Percentiles rank a stretch among this genome's conserved stretches.
phyloP scores from a whole-genome alignment of 1,140 invertebrate genomes.

The Drosophila oshimai region DNA sequence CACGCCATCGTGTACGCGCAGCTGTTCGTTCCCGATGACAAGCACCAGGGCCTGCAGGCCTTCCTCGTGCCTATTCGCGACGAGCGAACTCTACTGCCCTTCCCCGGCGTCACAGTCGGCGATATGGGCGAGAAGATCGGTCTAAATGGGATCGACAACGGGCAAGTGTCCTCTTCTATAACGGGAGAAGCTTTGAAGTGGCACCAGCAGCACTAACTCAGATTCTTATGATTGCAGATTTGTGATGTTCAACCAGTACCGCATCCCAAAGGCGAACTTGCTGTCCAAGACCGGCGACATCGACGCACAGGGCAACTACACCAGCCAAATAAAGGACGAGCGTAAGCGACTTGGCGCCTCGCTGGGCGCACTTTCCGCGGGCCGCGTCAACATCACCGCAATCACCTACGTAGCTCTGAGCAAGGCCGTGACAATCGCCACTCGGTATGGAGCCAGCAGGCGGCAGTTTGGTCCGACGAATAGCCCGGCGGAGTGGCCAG shows the following conservation, averaged over 20 bases:
- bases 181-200: not conserved
- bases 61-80: conserved; percentile 92
- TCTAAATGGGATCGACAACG: conserved; percentile 93
- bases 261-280: conserved; percentile 89
- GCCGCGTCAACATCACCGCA: conserved; percentile 87
- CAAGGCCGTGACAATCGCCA: conserved; percentile 90
- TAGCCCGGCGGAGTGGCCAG: conserved; percentile 86
- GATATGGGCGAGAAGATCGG: conserved; percentile 93
- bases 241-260: conserved; percentile 93
- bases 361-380: conserved; percentile 92
- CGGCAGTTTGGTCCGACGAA: conserved; percentile 89
- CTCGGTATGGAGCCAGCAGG: conserved; percentile 91
- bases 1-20: conserved; percentile 94
- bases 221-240: conserved; percentile 84
- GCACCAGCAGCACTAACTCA: not conserved
- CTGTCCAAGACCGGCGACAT: conserved; percentile 95
- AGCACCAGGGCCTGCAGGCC: conserved; percentile 90
- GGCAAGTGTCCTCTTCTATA: conserved; percentile 81
- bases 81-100: conserved; percentile 87
- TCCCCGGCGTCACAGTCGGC: conserved; percentile 89
- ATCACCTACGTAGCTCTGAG: conserved; percentile 65
- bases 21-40: conserved; percentile 89
- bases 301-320: conserved; percentile 91
- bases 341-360: conserved; percentile 91
- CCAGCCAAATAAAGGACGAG: conserved; percentile 88